A percentile compares a stretch with the other conserved stretches of the same genome.
These are phyloP conservation scores for Drosophila pectinifera DNA, from an alignment of 1,140 invertebrate genomes.

Conservation along the genomic window DNA sequence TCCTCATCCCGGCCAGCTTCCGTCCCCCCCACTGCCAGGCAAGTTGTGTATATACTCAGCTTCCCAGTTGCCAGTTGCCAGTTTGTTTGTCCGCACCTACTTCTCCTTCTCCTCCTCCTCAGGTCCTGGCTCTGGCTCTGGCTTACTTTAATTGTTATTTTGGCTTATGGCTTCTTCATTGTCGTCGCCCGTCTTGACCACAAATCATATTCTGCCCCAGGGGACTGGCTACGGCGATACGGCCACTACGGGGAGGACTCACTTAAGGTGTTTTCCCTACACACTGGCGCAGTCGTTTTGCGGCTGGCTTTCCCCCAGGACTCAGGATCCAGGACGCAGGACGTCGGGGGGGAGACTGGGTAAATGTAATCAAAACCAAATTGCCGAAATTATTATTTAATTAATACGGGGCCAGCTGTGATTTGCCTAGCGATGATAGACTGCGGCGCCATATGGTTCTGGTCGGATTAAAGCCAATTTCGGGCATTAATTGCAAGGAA, in stretches of 20 bases:
- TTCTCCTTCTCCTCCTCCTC: not conserved
- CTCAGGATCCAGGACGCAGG: conserved; percentile 4
- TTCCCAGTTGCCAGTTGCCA: conserved; percentile 31
- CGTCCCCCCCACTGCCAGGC: too few relatives aligned
- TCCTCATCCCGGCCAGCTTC: not conserved
- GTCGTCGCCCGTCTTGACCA: conserved; percentile 49
- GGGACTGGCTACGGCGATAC: conserved; percentile 7
- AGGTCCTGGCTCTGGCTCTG: conserved; percentile 1
- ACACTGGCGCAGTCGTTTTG: conserved; percentile 56
- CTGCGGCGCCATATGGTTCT: conserved; percentile 27
- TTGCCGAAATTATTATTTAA: conserved; percentile 75
- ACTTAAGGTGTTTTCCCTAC: conserved; percentile 40
- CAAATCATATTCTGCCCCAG: conserved; percentile 67
- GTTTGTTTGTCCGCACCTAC: conserved; percentile 41
- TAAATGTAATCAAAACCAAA: conserved; percentile 65
- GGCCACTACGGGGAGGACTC: conserved; percentile 22
- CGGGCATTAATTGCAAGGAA: not conserved
- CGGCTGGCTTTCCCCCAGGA: conserved; percentile 35
- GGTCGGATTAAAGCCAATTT: not conserved
- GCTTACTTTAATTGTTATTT: conserved; percentile 78
- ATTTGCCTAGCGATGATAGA: conserved; percentile 21
- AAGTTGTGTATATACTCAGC: conserved; percentile 3
- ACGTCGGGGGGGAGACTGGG: not conserved
- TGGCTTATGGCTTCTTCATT: conserved; percentile 73
- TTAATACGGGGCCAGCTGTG: conserved; percentile 59